Conservation (phyloP, 2,888 invertebrate species). For the Cosmia pyralina region DNA sequence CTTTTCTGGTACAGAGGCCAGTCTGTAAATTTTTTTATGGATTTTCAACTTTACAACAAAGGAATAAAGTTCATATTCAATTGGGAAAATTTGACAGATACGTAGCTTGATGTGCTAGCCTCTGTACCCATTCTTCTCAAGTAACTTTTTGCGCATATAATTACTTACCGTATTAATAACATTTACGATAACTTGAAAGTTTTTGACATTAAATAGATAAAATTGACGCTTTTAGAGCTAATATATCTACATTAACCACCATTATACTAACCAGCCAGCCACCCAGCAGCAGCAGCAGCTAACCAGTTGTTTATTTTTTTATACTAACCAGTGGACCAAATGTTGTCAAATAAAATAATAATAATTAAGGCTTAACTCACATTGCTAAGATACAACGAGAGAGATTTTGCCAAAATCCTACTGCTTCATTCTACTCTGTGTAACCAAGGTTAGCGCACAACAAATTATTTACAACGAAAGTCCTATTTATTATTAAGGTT, state of each 20-base stretch:
- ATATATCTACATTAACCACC: too few species aligned
- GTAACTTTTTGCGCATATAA: neutral
- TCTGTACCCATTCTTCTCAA: neutral
- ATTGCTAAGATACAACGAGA: neutral
- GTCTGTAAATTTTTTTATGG: too few species aligned
- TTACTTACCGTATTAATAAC: neutral
- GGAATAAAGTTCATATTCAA: too few species aligned
- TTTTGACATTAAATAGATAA: conserved; percentile 12
- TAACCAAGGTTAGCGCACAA: conserved; percentile 39
- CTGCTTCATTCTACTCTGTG: conserved; percentile 45
- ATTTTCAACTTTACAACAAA: too few species aligned
- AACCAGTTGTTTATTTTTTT: too few species aligned
- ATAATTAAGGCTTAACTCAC: neutral
- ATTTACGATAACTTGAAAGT: neutral
- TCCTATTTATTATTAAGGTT: conserved; percentile 68
- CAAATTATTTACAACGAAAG: conserved; percentile 66
- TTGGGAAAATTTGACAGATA: too few species aligned
- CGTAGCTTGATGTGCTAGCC: too few species aligned
- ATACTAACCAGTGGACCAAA: too few species aligned
- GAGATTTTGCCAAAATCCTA: conserved; percentile 3
- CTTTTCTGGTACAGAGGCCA: too few species aligned
- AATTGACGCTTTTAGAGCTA: conserved; percentile 20
- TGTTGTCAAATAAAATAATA: too few species aligned
- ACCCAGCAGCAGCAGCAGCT: too few species aligned
- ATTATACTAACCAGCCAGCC: too few species aligned